phyloP scores from a whole-genome alignment of 2,797 vertebrate genomes.

The Schizopygopsis pylzovi region DNA sequence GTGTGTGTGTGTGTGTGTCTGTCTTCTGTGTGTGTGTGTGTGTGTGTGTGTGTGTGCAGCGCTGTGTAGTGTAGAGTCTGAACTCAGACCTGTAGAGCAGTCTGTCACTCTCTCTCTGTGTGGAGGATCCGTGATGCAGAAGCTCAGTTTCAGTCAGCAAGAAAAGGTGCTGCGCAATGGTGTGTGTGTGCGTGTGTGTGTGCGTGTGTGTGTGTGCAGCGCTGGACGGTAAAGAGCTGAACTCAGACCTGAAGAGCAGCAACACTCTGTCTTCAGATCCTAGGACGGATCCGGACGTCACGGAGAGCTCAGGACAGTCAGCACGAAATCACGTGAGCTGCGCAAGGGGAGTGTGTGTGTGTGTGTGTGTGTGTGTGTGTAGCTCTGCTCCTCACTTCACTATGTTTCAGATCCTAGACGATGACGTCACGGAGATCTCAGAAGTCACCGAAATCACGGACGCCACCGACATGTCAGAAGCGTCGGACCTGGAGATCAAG shows the following conservation, averaged over 20 bases:
- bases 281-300: too few species aligned
- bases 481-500: constrained; percentile 93
- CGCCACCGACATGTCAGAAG: constrained; percentile 90
- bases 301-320: constrained; percentile 82
- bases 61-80: constrained; percentile 86
- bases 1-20: too few species aligned
- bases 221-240: constrained; percentile 90
- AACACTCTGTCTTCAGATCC: constrained; percentile 82
- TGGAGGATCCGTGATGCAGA: too few species aligned
- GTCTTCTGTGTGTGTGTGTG: not conserved
- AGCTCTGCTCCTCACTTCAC: not conserved
- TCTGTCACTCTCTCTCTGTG: too few species aligned
- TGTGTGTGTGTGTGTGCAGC: constrained; percentile 41
- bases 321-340: constrained; percentile 86
- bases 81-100: constrained; percentile 89
- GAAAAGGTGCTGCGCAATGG: too few species aligned
- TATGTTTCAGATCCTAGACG: constrained; percentile 83
- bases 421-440: constrained; percentile 80
- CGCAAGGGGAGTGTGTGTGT: not conserved
- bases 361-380: too few species aligned
- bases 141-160: too few species aligned
- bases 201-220: constrained; percentile 41
- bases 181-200: not conserved
- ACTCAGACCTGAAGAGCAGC: constrained; percentile 88
- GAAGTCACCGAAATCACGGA: constrained; percentile 80